Percentiles rank a stretch among this genome's conserved stretches.
Evolutionary conservation across 2,113 vertebrate species (phyloP).

Genomic region (Podarcis raffonei): DNA sequence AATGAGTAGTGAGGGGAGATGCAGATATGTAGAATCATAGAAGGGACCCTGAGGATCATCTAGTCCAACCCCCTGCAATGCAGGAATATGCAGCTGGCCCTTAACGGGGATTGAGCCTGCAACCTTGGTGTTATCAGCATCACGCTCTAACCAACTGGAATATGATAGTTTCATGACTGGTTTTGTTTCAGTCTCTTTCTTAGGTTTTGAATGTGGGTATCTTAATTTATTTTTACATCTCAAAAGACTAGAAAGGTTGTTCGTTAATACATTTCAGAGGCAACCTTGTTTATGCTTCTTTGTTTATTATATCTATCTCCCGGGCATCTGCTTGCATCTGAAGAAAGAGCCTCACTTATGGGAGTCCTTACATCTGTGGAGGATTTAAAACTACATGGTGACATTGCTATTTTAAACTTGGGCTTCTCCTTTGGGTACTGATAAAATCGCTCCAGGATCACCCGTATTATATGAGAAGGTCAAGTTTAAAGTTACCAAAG

Average conservation of each 20-base stretch:
- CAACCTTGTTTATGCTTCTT: not conserved
- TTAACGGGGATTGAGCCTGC: too few relatives aligned
- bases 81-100: too few relatives aligned
- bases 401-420: conserved; percentile 74
- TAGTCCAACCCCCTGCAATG: too few relatives aligned
- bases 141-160: too few relatives aligned
- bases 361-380: conserved; percentile 33
- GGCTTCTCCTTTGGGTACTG: conserved; percentile 56
- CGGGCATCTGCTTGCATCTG: not conserved
- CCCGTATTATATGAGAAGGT: conserved; percentile 76
- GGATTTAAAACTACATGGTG: conserved; percentile 46
- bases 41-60: too few relatives aligned
- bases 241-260: not conserved
- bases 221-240: not conserved
- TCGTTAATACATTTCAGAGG: not conserved
- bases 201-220: not conserved
- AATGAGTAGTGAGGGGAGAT: not conserved
- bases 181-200: not conserved
- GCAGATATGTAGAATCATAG: not conserved
- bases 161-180: not conserved
- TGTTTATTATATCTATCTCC: not conserved
- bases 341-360: conserved; percentile 5
- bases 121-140: too few relatives aligned
- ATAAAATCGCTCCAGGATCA: conserved; percentile 65
- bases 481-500: conserved; percentile 76